phyloP scores from a whole-genome alignment of 2,797 vertebrate genomes.

The Pseudomugil gertrudae region DNA sequence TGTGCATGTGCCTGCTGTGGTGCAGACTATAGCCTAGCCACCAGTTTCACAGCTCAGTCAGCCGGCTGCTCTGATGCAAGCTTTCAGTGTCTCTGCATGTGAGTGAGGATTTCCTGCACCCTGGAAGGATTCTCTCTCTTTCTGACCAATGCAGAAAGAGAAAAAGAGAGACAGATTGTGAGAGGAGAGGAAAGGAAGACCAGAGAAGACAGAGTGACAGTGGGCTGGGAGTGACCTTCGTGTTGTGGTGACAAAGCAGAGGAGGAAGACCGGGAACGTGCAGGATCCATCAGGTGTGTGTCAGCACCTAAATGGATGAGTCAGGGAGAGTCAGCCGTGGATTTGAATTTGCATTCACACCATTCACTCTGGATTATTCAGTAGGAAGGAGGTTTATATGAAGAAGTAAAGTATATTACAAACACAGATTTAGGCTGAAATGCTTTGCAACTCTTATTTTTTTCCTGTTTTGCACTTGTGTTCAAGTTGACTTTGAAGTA shows the following conservation, averaged over 20 bases:
- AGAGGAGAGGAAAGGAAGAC: constrained; percentile 32
- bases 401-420: constrained; percentile 12
- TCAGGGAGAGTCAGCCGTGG: constrained; percentile 28
- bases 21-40: constrained; percentile 68
- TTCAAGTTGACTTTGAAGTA: constrained; percentile 26
- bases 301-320: constrained; percentile 54
- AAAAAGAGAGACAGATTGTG: constrained; percentile 33
- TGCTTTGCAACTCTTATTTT: constrained; percentile 7
- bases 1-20: constrained; percentile 52
- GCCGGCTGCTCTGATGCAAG: constrained; percentile 44
- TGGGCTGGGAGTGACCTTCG: constrained; percentile 70
- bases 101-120: constrained; percentile 66
- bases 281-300: constrained; percentile 77
- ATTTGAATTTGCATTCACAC: constrained; percentile 22
- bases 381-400: constrained; percentile 5
- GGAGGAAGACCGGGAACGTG: constrained; percentile 42
- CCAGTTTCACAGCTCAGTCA: constrained; percentile 47
- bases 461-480: constrained; percentile 12
- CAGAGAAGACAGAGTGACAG: constrained; percentile 43
- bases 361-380: constrained; percentile 18
- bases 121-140: constrained; percentile 62
- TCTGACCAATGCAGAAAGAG: constrained; percentile 47
- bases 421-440: not conserved
- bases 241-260: constrained; percentile 57
- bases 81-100: constrained; percentile 51